phyloP scores from a whole-genome alignment of 2,797 vertebrate species.

The Adrianichthys oophorus region DNA sequence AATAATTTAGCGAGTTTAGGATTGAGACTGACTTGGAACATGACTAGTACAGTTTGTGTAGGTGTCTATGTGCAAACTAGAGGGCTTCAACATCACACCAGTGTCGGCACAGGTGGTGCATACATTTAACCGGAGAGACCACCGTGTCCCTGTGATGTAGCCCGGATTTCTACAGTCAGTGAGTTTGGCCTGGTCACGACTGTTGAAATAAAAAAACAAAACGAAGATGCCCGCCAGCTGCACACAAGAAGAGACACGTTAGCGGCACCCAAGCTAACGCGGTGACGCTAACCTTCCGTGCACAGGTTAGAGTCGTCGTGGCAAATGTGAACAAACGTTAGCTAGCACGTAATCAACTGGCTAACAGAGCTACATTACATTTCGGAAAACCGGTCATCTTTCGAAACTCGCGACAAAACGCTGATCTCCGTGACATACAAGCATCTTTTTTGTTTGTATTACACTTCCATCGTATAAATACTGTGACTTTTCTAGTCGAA shows the following conservation, averaged over 20 bases:
- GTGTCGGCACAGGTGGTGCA: slow-evolving; percentile 1
- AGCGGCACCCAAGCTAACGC: slow-evolving; percentile 35
- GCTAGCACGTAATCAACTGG: slow-evolving; percentile 32
- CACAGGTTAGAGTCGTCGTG: slow-evolving; percentile 52
- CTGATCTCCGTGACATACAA: not conserved
- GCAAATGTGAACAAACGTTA: slow-evolving; percentile 29
- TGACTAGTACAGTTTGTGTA: slow-evolving; percentile 29
- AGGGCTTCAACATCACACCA: slow-evolving; percentile 3
- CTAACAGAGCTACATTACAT: slow-evolving; percentile 29
- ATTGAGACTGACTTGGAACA: slow-evolving; percentile 52
- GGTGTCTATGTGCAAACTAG: slow-evolving; percentile 33
- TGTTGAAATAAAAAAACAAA: slow-evolving; percentile 25
- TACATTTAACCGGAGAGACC: slow-evolving; percentile 3
- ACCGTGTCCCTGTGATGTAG: slow-evolving; percentile 16
- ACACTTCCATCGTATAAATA: not conserved
- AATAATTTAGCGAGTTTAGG: not conserved
- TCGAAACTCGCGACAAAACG: slow-evolving; percentile 7
- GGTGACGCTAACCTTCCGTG: slow-evolving; percentile 39
- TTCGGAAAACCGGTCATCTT: slow-evolving; percentile 1
- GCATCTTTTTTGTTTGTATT: not conserved
- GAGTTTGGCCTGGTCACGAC: slow-evolving; percentile 67
- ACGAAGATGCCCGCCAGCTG: slow-evolving; percentile 32
- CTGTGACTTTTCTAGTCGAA: not conserved
- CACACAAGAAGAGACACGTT: slow-evolving; percentile 28
- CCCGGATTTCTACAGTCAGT: slow-evolving; percentile 8